Base-by-base conservation (phyloP, 2,113 vertebrate species). In the Coptodon rendalli region DNA sequence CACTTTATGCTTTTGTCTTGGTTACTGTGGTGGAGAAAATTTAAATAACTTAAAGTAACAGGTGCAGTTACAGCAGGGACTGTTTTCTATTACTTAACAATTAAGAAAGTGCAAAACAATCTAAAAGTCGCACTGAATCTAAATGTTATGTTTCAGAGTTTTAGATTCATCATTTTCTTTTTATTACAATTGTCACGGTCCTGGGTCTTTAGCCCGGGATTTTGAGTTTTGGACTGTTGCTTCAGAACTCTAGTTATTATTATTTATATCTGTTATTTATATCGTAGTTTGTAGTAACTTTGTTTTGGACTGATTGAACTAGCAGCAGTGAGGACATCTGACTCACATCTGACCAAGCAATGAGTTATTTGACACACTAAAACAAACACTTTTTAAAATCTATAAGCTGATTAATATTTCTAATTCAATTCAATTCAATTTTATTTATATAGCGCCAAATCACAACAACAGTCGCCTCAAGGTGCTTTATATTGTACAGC, bases 241-340 rank as follows among this genome's bases (percentile, higher is more conserved):
- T 59, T 59, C 56, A 16, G 24, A 59, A 59, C 4, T 29, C 56
- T 59, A 59, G 27, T 59, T 59, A 29, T 14, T 8, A 13, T 1
- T 57, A 3, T 57, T 53, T 53, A 0, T 10, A 53, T 22, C 0
- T 57, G 2, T 24, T 56, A 1, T 7, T 56, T 0, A 56, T 56
- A 56, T 56, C 11, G 0, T 61, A 17, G 13, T 29, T 61, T 61
- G 57, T 0, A 16, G 27, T 6, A 14, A 31, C 27, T 59, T 31
- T 59, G 57, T 29, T 59, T 59, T 59, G 3, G 0, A 31, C 13
- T 54, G 3, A 54, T 12, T 4, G 0, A 54, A 54, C 2, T 56
- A 12, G 53, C 53, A 56, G 10, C 53, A 24, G 53, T 24, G n/a
- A 56, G 6, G 0, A 56, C 22, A 56, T 56, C 53, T 0, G 53